phyloP scores from a whole-genome alignment of 2,113 vertebrate genomes.

The Hypocryptadius cinnamomeus region DNA sequence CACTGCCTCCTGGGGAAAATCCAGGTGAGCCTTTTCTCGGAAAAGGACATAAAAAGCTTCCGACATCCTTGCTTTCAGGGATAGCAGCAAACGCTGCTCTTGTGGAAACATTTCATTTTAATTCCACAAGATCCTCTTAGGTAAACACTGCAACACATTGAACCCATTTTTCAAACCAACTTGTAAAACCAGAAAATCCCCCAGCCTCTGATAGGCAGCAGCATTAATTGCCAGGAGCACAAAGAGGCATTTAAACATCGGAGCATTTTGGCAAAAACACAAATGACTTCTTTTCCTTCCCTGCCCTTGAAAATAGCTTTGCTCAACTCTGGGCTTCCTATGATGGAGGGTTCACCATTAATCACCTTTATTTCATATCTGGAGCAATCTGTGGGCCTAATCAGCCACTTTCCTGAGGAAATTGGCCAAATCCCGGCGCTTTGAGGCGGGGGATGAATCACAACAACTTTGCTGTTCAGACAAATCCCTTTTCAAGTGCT shows the following conservation, averaged over 20 bases:
- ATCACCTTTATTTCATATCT: conserved; percentile 74
- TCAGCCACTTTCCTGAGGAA: conserved; percentile 82
- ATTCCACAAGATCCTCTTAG: conserved; percentile 47
- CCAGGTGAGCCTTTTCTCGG: neutral
- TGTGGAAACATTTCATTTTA: conserved; percentile 51
- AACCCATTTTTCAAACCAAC: conserved; percentile 63
- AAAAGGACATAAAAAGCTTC: neutral
- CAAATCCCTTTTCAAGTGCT: conserved; percentile 78
- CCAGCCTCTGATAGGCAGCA: conserved; percentile 44
- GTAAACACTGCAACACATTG: conserved; percentile 63
- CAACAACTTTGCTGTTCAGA: conserved; percentile 72
- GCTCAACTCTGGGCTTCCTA: conserved; percentile 71
- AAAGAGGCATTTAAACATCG: conserved; percentile 69
- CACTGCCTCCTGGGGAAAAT: neutral
- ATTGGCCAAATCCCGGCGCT: conserved; percentile 70
- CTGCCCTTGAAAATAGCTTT: conserved; percentile 72
- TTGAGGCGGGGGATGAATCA: conserved; percentile 66
- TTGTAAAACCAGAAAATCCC: conserved; percentile 64
- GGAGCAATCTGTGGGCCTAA: conserved; percentile 71
- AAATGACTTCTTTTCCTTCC: conserved; percentile 62
- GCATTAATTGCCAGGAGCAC: conserved; percentile 64
- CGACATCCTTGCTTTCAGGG: neutral
- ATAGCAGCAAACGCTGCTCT: neutral
- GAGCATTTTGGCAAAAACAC: conserved; percentile 66
- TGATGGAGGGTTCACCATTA: conserved; percentile 67